Base-by-base conservation (phyloP, 2,113 vertebrate genomes). In the Phyllostomus hastatus region DNA sequence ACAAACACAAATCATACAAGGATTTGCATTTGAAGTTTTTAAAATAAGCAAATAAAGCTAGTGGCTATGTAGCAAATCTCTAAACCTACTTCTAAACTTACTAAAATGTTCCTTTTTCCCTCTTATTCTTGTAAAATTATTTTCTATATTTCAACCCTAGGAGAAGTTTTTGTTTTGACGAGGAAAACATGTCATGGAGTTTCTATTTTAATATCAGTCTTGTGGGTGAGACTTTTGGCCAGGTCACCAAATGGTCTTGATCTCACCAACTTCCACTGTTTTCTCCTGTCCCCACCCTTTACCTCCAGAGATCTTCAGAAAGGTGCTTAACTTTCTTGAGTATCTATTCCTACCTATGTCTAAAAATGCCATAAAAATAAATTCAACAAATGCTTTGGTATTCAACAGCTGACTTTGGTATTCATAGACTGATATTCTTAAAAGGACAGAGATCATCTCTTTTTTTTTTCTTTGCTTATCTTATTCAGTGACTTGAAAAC, bases 1-100 rank as follows among this genome's bases (percentile, higher is more conserved):
- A 75, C 35, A 95, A 96, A 87, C 52, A 95, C 50, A 96, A 96
- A 94, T 91, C 91, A 93, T 88, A 33, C 59, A 43, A 28, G 35
- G 3, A 22, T 80, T 80, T 89, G 2, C 69, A 50, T 67, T 73
- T 94, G 86, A 92, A n/a, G 22, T 69, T 90, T 96, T 79, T 41
- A 5, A 82, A 97, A 94, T 94, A 67, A 93, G 26, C 8, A 97
- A 59, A 38, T 46, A 59, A 69, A 89, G 31, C 46, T 38, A 73
- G 59, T 20, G 2, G 12, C 10, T 88, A 4, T 54, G 20, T 26
- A 84, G 43, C 4, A 54, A 92, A 95, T 10, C 43, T 97, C 38
- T 88, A 88, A 94, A 83, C 31, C 95, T 92, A 85, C 75, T 88
- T 41, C 38, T 41, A 41, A 41, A 41, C 38, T 41, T 41, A 41